Base-by-base conservation (phyloP, 2,888 invertebrate genomes). In the Lasioglossum leucozonium region DNA sequence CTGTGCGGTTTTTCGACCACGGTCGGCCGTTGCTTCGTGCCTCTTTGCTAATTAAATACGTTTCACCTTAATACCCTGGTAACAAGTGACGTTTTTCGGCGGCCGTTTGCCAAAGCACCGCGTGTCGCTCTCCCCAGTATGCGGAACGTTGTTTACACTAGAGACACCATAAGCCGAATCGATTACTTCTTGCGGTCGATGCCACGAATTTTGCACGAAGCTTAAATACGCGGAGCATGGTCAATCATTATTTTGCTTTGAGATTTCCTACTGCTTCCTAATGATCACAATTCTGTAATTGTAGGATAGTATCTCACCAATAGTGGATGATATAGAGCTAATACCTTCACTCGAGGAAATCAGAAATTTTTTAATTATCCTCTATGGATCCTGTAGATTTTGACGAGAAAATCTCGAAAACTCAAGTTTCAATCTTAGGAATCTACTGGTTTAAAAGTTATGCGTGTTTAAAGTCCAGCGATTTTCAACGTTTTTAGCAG, bases 11-110 rank as follows among this genome's bases (percentile, higher is more conserved):
- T 65, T 65, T 34, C 22, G 22, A 22, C 37, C 13, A 8, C 40
- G 10, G 47, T 51, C 51, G 18, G 16, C 40, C 13, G 16, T 71
- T 78, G n/a, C n/a, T 11, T 22, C 16, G 34, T 4, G 40, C 26
- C 42, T 34, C 40, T 5, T 34, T 34, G 62, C 65, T 82, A 84
- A 78, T 84, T 84, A 82, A 84, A 79, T 82, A 78, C 78, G 47
- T 76, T 85, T 73, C 58, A 62, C 72, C 40, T 72, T 79, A 79
- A 85, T 77, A 65, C 30, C 44, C 0, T 37, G 30, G 55, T 65
- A 83, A 84, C 84, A 72, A 75, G 75, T 72, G 40, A 13, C 42
- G 44, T 47, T 75, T 55, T 78, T 75, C 55, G 67, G 0, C 26
- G 34, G 13, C 34, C 10, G 16, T 77, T 62, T 51, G 51, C 62